Evolutionary conservation across 2,113 vertebrate species (phyloP).

Genomic region (human (Homo sapiens)): DNA sequence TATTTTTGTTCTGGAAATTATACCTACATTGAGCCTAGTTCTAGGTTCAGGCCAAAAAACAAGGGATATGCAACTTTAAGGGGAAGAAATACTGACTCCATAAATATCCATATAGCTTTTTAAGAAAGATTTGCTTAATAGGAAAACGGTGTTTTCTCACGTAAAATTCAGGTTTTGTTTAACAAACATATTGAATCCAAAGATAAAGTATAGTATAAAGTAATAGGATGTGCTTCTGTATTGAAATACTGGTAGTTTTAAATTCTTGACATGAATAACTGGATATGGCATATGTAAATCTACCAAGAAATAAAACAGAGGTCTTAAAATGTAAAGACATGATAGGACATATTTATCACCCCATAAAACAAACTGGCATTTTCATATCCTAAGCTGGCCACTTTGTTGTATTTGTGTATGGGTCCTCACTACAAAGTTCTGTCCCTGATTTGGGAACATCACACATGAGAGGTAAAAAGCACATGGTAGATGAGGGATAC

Average conservation of each 20-base stretch:
- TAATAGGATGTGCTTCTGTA: constrained; percentile 67
- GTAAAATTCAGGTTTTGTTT: constrained; percentile 69
- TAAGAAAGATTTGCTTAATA: constrained; percentile 60
- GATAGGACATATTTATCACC: constrained; percentile 83
- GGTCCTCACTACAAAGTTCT: constrained; percentile 67
- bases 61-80: not conserved
- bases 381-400: constrained; percentile 80
- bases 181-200: constrained; percentile 68
- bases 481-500: not conserved
- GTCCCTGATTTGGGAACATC: constrained; percentile 36
- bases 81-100: constrained; percentile 39
- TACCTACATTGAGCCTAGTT: not conserved
- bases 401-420: constrained; percentile 67
- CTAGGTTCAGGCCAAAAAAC: not conserved
- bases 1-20: not conserved
- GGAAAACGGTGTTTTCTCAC: constrained; percentile 29
- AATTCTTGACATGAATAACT: constrained; percentile 83
- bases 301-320: constrained; percentile 82
- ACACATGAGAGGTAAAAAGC: constrained; percentile 44
- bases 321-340: constrained; percentile 84
- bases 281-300: constrained; percentile 81
- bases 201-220: constrained; percentile 60
- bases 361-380: constrained; percentile 83
- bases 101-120: not conserved
- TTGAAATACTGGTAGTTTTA: constrained; percentile 80